Evolutionary conservation across 64 coral and sea anemone genomes (phyloP).

Genomic region (Montipora cactus): DNA sequence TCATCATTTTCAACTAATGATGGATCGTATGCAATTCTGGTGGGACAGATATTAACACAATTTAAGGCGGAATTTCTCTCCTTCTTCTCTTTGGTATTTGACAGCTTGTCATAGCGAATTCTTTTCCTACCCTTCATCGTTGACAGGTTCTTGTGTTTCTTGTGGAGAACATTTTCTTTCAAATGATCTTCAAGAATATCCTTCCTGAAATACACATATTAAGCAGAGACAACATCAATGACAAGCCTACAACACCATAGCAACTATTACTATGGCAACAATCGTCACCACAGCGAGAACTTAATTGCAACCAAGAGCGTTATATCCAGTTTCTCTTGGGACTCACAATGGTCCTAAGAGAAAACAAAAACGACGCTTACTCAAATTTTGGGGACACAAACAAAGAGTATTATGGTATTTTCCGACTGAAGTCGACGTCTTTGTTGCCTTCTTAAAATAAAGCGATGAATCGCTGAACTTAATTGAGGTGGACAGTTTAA

Average conservation of each 20-base stretch:
- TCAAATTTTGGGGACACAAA: too few species aligned
- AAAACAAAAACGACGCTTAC: too few species aligned
- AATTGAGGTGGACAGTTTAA: too few species aligned
- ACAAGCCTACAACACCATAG: background rate
- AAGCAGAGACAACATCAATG: background rate
- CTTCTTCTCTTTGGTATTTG: background rate
- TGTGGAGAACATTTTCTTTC: slow-evolving; percentile 29
- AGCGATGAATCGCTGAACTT: too few species aligned
- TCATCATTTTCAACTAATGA: background rate
- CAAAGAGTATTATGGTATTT: too few species aligned
- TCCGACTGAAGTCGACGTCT: too few species aligned
- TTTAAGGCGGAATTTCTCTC: background rate
- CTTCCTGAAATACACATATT: background rate
- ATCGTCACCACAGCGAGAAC: too few species aligned
- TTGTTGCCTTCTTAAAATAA: too few species aligned
- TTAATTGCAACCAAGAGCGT: background rate
- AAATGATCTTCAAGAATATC: background rate
- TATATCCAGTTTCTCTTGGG: too few species aligned
- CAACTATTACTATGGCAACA: too few species aligned
- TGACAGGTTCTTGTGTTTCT: slow-evolving; percentile 23
- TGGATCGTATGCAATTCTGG: background rate
- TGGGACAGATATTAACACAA: background rate
- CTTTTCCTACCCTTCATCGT: slow-evolving; percentile 52
- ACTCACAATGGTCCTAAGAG: too few species aligned
- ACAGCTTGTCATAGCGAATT: slow-evolving; percentile 52